Conservation (phyloP, 2,113 vertebrate species). For the Muntiacus muntjak region DNA sequence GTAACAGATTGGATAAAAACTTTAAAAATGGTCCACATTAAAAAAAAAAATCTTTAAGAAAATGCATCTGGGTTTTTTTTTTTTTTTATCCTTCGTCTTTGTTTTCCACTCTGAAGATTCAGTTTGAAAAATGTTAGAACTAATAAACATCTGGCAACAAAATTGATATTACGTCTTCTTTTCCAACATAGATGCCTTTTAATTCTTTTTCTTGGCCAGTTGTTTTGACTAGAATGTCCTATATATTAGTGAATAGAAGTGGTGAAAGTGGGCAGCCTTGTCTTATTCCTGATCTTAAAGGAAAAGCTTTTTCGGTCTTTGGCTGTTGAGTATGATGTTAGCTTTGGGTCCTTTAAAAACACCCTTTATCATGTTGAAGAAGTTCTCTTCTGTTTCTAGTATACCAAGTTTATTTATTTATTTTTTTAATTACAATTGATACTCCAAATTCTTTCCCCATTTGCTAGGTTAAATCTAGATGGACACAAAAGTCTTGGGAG, state of each 20-base stretch:
- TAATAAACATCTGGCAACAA: not conserved
- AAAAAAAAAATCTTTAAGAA: not conserved
- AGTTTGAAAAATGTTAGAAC: not conserved
- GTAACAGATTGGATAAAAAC: not conserved
- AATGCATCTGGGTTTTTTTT: not conserved
- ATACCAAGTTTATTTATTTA: not conserved
- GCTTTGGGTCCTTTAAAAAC: not conserved
- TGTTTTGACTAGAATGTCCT: not conserved
- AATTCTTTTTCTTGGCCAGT: not conserved
- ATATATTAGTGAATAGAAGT: not conserved
- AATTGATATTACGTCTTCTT: not conserved
- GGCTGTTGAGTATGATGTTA: not conserved
- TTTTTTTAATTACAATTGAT: not conserved
- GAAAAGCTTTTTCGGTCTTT: not conserved
- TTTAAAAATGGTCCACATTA: not conserved
- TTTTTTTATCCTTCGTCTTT: not conserved
- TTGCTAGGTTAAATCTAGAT: not conserved
- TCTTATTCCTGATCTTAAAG: not conserved
- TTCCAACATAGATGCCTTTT: not conserved
- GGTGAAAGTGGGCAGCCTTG: not conserved
- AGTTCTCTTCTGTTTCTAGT: not conserved
- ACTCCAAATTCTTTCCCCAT: not conserved
- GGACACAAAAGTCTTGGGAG: not conserved
- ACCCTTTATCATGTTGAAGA: not conserved
- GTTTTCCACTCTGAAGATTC: not conserved